These are phyloP conservation scores for Empis livida DNA, from an alignment of 2,888 invertebrate genomes.

Conservation along the genomic window DNA sequence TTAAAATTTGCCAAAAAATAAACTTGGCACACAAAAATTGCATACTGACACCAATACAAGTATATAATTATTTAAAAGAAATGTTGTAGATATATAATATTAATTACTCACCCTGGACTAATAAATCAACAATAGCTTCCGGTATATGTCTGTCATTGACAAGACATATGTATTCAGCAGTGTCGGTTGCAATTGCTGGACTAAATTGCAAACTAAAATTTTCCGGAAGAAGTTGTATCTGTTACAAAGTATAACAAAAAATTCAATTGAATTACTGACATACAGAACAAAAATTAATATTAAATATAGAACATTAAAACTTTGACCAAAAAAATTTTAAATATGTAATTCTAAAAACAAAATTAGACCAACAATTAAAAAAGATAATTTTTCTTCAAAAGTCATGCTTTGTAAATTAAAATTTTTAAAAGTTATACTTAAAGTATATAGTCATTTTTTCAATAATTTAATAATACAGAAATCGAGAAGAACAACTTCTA, in stretches of 20 bases:
- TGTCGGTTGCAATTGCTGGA: constrained; percentile 49
- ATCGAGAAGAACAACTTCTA: no score
- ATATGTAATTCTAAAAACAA: no score
- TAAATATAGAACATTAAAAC: background rate
- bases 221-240: constrained; percentile 45
- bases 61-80: no score
- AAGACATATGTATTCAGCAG: constrained; percentile 52
- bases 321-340: no score
- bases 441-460: no score
- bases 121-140: constrained; percentile 49
- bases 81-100: background rate
- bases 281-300: background rate
- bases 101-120: constrained; percentile 49
- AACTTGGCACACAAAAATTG: no score
- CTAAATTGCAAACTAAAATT: constrained; percentile 49
- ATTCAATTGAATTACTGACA: background rate
- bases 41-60: no score
- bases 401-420: no score
- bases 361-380: no score
- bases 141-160: constrained; percentile 55
- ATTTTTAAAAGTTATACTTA: no score
- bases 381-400: no score
- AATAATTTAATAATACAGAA: no score
- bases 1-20: background rate
- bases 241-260: constrained; percentile 6